Conservation (phyloP, 2,888 invertebrate species). For the Bibio marci region DNA sequence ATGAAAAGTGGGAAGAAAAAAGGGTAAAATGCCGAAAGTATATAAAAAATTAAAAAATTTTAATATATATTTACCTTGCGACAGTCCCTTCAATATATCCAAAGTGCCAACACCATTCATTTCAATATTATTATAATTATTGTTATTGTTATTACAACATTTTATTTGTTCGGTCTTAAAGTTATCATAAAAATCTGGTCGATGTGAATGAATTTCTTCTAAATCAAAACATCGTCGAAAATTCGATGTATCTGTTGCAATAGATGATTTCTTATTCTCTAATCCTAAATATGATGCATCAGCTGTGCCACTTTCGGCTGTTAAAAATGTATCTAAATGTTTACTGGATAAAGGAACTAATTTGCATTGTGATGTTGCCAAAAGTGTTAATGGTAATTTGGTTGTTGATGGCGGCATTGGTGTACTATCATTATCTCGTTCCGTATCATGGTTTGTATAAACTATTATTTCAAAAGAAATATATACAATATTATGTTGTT, state of each 20-base stretch:
- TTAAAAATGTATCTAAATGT: constrained; percentile 2
- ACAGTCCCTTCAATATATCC: constrained; percentile 27
- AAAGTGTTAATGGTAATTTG: constrained; percentile 22
- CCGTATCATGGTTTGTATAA: constrained; percentile 27
- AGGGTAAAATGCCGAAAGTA: background rate
- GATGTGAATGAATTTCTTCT: too few species aligned
- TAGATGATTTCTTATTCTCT: constrained; percentile 1
- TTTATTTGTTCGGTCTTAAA: too few species aligned
- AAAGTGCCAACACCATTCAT: constrained; percentile 22
- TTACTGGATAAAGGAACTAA: constrained; percentile 1
- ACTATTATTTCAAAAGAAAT: constrained; percentile 15
- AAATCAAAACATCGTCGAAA: too few species aligned
- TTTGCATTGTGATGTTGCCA: constrained; percentile 23
- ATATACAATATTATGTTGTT: background rate
- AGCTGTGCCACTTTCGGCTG: constrained; percentile 2
- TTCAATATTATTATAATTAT: too few species aligned
- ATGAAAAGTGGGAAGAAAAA: background rate
- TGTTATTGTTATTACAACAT: too few species aligned
- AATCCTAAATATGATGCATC: constrained; percentile 3
- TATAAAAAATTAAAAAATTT: background rate
- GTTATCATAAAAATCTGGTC: too few species aligned
- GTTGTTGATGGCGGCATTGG: constrained; percentile 11
- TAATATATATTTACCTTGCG: constrained; percentile 19
- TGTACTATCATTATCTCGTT: constrained; percentile 25
- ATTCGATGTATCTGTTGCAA: background rate